Percentiles rank a stretch among this genome's conserved stretches.
Evolutionary conservation across 2,888 invertebrate species (phyloP).

Genomic region (Tiphia femorata): DNA sequence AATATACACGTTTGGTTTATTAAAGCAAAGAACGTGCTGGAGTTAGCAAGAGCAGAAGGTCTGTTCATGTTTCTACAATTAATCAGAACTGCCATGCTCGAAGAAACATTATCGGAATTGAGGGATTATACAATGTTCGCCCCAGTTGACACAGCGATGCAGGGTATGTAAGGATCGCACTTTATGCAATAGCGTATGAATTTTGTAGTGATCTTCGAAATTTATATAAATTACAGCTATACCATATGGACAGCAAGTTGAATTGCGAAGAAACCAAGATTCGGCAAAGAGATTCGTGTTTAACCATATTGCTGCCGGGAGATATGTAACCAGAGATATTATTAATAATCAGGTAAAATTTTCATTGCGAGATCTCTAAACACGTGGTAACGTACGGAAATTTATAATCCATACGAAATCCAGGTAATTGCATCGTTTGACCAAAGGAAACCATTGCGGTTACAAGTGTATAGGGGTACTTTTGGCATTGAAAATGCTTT

Average conservation of each 20-base stretch:
- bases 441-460: slow-evolving; percentile 15
- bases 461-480: slow-evolving; percentile 23
- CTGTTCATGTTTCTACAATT: slow-evolving; percentile 11
- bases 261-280: slow-evolving; percentile 9
- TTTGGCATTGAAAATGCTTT: slow-evolving; percentile 25
- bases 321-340: slow-evolving; percentile 15
- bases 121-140: slow-evolving; percentile 21
- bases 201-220: not conserved
- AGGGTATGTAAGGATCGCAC: slow-evolving; percentile 8
- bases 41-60: slow-evolving; percentile 15
- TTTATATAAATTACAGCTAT: slow-evolving; percentile 9
- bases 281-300: slow-evolving; percentile 20
- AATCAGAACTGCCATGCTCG: slow-evolving; percentile 11
- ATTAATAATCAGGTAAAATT: slow-evolving; percentile 16
- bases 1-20: not conserved
- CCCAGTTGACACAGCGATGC: slow-evolving; percentile 16
- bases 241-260: slow-evolving; percentile 3
- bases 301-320: slow-evolving; percentile 16
- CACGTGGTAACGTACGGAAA: not conserved
- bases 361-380: not conserved
- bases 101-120: slow-evolving; percentile 15
- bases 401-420: not conserved
- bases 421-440: slow-evolving; percentile 19
- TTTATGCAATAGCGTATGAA: not conserved
- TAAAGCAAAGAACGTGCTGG: slow-evolving; percentile 15